phyloP scores from a whole-genome alignment of 2,797 vertebrate species.

The Cichlasoma orientale region DNA sequence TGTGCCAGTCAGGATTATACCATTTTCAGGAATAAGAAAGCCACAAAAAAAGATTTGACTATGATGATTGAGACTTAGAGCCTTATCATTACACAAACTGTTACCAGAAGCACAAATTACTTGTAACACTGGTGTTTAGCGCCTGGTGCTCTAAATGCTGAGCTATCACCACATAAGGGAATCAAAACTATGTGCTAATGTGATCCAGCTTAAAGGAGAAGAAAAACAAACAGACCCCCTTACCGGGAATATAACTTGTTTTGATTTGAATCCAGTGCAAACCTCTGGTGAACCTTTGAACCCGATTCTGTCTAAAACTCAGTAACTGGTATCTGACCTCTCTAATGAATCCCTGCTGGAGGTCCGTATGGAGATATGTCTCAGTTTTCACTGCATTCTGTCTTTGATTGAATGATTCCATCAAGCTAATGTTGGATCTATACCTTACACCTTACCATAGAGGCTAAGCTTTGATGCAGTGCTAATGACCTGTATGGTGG shows the following conservation, averaged over 20 bases:
- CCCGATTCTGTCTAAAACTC: background rate
- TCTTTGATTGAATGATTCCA: slow-evolving; percentile 1
- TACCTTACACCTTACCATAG: background rate
- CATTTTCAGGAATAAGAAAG: slow-evolving; percentile 25
- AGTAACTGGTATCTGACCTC: slow-evolving; percentile 30
- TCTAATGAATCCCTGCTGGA: slow-evolving; percentile 20
- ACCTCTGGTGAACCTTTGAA: slow-evolving; percentile 26
- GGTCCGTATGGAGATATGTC: background rate
- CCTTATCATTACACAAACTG: background rate
- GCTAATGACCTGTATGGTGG: background rate
- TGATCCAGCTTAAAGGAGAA: background rate
- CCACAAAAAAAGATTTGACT: slow-evolving; percentile 13
- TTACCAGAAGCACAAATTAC: background rate
- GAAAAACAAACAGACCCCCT: background rate
- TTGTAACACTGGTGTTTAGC: background rate
- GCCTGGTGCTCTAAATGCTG: background rate
- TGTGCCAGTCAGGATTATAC: background rate
- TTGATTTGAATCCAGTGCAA: slow-evolving; percentile 25
- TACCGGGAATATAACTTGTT: background rate
- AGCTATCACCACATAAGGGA: background rate
- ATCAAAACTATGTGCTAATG: background rate
- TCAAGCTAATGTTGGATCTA: background rate
- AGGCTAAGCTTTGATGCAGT: background rate
- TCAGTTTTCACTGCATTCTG: background rate
- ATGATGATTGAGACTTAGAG: background rate